Evolutionary conservation across 2,797 vertebrate species (phyloP).

Genomic region (Gymnothorax reevesii): DNA sequence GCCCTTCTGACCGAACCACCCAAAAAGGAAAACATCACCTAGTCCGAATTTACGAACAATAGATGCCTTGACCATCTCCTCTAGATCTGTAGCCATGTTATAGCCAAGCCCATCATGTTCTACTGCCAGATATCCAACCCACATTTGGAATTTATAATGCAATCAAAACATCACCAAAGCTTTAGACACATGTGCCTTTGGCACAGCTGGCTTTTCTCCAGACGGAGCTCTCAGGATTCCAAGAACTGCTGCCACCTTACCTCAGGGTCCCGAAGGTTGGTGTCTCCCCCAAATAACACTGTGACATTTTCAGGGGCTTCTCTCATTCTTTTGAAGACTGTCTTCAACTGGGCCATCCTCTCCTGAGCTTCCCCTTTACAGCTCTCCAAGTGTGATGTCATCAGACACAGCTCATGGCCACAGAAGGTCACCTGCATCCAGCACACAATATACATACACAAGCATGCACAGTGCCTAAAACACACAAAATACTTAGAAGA

Average conservation of each 20-base stretch:
- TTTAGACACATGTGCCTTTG: not conserved
- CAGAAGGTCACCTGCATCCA: conserved; percentile 74
- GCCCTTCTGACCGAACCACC: not conserved
- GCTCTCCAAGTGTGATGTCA: conserved; percentile 97
- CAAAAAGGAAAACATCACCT: not conserved
- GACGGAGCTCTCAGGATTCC: not conserved
- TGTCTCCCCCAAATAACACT: conserved; percentile 93
- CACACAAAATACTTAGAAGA: not conserved
- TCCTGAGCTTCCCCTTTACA: conserved; percentile 82
- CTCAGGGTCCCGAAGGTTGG: conserved; percentile 90
- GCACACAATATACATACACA: conserved; percentile 22
- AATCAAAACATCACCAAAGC: not conserved
- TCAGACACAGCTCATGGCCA: conserved; percentile 82
- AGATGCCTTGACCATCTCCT: not conserved
- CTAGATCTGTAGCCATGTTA: not conserved
- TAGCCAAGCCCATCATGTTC: not conserved
- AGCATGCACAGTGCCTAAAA: not conserved
- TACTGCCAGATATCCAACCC: not conserved
- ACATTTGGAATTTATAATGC: not conserved
- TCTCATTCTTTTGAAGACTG: conserved; percentile 75
- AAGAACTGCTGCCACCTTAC: conserved; percentile 59
- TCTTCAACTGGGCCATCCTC: conserved; percentile 81
- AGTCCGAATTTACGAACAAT: not conserved
- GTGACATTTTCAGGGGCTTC: conserved; percentile 76
- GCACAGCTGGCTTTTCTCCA: not conserved